Evolutionary conservation across 2,888 invertebrate genomes (phyloP), one percentile per base, ranked within the genome.

Genomic region (Ennomos erosarius): DNA sequence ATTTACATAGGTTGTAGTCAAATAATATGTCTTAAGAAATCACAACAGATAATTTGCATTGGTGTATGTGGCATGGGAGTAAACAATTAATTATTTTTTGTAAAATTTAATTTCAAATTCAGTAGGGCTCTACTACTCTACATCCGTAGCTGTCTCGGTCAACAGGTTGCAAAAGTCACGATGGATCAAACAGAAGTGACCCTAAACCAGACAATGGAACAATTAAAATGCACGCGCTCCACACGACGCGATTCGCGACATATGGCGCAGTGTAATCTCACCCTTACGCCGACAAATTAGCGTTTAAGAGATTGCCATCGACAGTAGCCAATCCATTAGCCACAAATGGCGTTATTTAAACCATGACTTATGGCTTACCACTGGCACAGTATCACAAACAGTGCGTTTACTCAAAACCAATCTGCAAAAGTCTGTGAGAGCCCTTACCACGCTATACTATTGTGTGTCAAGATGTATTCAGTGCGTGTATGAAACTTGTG

Each of bases 251-350:
- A 75, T 70, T 65, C 73, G 78, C 84, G 87, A 83, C 92, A 92
- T 90, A 92, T 92, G 92, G 92, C 81, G 67, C 63, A 64, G 69
- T 69, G 71, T 69, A 67, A 71, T 63, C 61, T 63, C 70, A 67
- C 66, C 65, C 67, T 65, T 54, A 59, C 59, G 60, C 56, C 78
- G 79, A 85, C 87, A 86, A 90, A 90, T 90, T 85, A 81, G 78
- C 84, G 79, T 84, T 87, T 85, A 87, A 87, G 81, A 90, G 90
- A 90, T 90, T 85, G 86, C 85, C 85, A 86, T 89, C 75, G 74
- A 75, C 81, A 80, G 78, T 80, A 84, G 82, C 82, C 87, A 81
- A 85, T 88, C 87, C 87, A 89, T 90, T 90, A 88, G 73, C 78
- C 75, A 85, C 90, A 89, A 89, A 88, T 88, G 89, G 85, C 80